Base-by-base conservation (phyloP, 2,888 invertebrate genomes). In the Petrolisthes manimaculis region DNA sequence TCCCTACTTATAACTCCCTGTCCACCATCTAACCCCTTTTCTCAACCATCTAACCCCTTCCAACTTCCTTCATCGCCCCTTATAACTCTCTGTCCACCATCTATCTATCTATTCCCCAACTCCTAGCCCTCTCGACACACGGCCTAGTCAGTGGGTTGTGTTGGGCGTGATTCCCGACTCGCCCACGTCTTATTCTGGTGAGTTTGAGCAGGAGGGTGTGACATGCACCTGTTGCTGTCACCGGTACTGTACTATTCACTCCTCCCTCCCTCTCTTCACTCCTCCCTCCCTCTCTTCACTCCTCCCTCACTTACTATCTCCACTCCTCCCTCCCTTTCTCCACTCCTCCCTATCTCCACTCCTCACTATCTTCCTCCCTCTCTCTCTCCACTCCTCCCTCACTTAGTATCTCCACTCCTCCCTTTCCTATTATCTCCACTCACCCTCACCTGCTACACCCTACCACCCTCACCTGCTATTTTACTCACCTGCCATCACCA, bases 151-250 rank as follows among this genome's bases (percentile, higher is more conserved):
- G n/a, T 54, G 54, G 56, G 67, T 61, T 67, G 61, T 55, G 81
- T 37, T 67, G 81, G 81, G 81, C 81, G 81, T 24, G 51, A 56
- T 81, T 81, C 61, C 24, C 61, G 81, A 81, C 81, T 21, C 81
- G 81, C 81, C 81, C 81, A 81, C 81, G 81, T 81, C 67, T 54
- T 67, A 5, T 81, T 18, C 12, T 67, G 51, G 56, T 37, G 81
- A 67, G 61, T 24, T 61, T 67, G 67, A 56, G 80, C 80, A 67
- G 61, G 81, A 18, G 81, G 24, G 80, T 67, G 81, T 81, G 67
- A 81, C 61, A 51, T 67, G 67, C 81, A 81, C 81, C 81, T 81
- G 81, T 81, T 37, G 51, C 18, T 61, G 24, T 80, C 80, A 61
- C 61, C 24, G 61, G 4, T 51, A 21, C n/a, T 37, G 37, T 37